Base-by-base conservation (phyloP, 2,888 invertebrate genomes). In the Nyleta sp. region DNA sequence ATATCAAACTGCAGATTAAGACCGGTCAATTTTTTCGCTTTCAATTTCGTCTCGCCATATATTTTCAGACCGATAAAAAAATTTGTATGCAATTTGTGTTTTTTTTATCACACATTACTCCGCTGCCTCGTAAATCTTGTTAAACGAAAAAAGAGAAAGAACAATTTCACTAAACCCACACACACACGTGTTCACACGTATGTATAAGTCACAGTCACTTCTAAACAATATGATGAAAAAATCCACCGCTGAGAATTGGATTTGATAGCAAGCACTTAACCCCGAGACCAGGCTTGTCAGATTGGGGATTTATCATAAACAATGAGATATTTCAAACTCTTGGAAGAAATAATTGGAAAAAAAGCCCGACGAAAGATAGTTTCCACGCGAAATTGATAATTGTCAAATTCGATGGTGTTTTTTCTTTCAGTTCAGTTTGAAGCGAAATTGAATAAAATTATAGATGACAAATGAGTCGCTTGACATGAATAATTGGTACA, bases 261-360 rank as follows among this genome's bases (percentile, higher is more conserved):
- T 70, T 70, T 70, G 57, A 70, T 70, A 48, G 68, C 68, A 31
- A 70, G 68, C 68, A 70, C 59, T 70, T 59, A 70, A 70, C 59
- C 50, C 33, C 68, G 68, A 59, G 40, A 59, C 57, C 40, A 24
- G 20, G 48, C 24, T 59, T 70, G 68, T 70, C 68, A 59, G 48
- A 59, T 68, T 48, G 46, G 18, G 55, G 55, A 68, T 70, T 59
- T 70, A 57, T 57, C 40, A 44, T 40, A 59, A 70, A 59, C 31
- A 70, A 40, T 59, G 40, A 70, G 20, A 59, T 35, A 33, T 40
- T 35, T 59, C 28, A 28, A 59, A 13, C 57, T 28, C 18, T 55
- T 31, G 18, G n/a, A 53, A 40, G 48, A 53, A 53, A 44, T 42
- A 44, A 53, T 65, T 53, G 42, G 20, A 38, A 42, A 11, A 35